Percentiles rank a stretch among this genome's conserved stretches.
Conservation (phyloP, 2,113 vertebrate genomes). For the Zonotrichia leucophrys region DNA sequence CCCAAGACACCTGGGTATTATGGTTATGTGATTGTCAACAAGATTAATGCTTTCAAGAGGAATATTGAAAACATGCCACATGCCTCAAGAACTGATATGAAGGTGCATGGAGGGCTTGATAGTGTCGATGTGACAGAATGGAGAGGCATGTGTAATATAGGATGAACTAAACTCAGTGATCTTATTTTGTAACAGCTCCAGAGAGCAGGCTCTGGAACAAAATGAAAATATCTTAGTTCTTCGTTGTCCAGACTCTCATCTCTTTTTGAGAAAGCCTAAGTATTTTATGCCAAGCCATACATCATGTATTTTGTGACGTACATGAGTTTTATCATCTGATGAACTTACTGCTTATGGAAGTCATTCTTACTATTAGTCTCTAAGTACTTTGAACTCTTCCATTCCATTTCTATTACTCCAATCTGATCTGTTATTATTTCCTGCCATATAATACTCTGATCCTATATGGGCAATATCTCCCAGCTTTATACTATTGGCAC, state of each 20-base stretch:
- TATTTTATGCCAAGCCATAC: not conserved
- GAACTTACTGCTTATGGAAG: not conserved
- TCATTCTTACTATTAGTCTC: not conserved
- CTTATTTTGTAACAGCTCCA: not conserved
- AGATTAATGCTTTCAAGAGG: not conserved
- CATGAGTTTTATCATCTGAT: not conserved
- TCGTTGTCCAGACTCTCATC: not conserved
- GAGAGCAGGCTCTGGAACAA: not conserved
- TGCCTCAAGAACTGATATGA: not conserved
- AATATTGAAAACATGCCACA: not conserved
- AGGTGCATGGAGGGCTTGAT: not conserved
- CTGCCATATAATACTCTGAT: not conserved
- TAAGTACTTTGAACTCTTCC: not conserved
- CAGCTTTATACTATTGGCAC: not conserved
- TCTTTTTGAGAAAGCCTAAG: not conserved
- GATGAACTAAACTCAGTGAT: not conserved
- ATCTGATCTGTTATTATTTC: slow-evolving; percentile 1
- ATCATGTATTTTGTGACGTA: not conserved
- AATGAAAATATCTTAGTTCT: not conserved
- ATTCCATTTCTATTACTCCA: not conserved
- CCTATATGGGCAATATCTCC: not conserved
- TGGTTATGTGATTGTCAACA: not conserved
- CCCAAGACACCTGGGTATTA: not conserved
- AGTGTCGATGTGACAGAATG: not conserved
- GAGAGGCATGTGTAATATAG: not conserved